Evolutionary conservation across 2,888 invertebrate genomes (phyloP).

Genomic region (Polydesmus complanatus): DNA sequence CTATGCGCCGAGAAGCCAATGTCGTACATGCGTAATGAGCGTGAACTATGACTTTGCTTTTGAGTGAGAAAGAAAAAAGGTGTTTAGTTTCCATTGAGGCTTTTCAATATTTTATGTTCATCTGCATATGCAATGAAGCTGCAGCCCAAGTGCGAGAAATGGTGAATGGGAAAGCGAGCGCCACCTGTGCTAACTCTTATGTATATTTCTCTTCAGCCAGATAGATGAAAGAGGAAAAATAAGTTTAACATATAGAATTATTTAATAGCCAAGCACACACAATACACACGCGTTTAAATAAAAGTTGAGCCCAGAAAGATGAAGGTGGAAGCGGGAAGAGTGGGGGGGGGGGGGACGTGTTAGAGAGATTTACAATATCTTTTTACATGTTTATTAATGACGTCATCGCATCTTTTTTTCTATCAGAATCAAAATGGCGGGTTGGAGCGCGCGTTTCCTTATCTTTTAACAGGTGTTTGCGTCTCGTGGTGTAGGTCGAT

Average conservation of each 20-base stretch:
- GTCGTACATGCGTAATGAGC: neutral
- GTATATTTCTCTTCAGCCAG: neutral
- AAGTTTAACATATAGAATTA: neutral
- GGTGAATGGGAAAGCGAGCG: neutral
- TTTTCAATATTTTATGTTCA: constrained; percentile 14
- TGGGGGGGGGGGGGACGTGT: neutral
- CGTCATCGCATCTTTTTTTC: neutral
- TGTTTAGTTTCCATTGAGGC: constrained; percentile 7
- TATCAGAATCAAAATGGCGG: neutral
- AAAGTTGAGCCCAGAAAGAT: neutral
- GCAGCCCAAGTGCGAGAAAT: neutral
- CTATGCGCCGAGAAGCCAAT: too few relatives aligned
- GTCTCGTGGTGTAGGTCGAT: too few relatives aligned
- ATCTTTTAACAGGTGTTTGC: neutral
- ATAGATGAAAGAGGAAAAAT: neutral
- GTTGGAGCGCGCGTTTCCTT: too few relatives aligned
- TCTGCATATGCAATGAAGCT: constrained; percentile 14
- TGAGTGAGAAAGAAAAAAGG: neutral
- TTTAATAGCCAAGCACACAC: neutral
- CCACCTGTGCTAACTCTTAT: neutral
- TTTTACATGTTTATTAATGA: neutral
- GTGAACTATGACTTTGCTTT: neutral
- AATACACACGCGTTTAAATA: neutral
- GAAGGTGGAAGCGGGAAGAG: neutral
- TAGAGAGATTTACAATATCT: neutral